phyloP scores from a whole-genome alignment of 2,113 vertebrate genomes.

The Xiphias gladius region DNA sequence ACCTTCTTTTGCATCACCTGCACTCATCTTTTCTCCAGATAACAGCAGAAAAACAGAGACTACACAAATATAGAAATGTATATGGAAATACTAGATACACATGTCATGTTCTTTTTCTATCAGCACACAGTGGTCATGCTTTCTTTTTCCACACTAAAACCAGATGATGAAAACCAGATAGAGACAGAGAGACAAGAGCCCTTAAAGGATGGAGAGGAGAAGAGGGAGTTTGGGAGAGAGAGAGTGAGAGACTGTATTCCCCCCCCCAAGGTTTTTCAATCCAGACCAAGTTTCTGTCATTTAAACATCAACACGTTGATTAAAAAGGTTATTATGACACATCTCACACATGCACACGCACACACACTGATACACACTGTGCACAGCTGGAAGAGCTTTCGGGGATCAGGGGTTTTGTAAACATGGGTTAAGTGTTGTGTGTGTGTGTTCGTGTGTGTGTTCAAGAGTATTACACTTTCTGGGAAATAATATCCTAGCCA shows the following conservation, averaged over 20 bases:
- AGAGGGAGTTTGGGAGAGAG: not conserved
- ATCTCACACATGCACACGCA: constrained; percentile 50
- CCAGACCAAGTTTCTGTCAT: constrained; percentile 67
- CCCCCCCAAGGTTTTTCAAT: constrained; percentile 38
- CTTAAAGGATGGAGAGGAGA: constrained; percentile 18
- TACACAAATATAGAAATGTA: constrained; percentile 1
- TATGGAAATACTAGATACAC: not conserved
- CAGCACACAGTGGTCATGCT: constrained; percentile 6
- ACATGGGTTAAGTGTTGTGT: constrained; percentile 69
- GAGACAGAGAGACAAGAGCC: constrained; percentile 11
- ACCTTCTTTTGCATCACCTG: not conserved
- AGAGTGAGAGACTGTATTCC: not conserved
- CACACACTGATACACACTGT: constrained; percentile 35
- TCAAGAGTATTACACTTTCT: constrained; percentile 59
- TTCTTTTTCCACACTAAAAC: not conserved
- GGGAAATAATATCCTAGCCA: constrained; percentile 80
- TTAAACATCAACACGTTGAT: constrained; percentile 69
- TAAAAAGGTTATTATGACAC: constrained; percentile 74
- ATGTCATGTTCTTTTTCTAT: constrained; percentile 37
- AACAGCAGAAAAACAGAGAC: not conserved
- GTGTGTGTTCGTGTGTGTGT: constrained; percentile 21
- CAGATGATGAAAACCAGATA: constrained; percentile 57
- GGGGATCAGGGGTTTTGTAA: constrained; percentile 77
- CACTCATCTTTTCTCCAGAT: not conserved
- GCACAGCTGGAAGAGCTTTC: constrained; percentile 82